Conservation (phyloP, 2,888 invertebrate genomes). For the Ichneumoninae sp. region DNA sequence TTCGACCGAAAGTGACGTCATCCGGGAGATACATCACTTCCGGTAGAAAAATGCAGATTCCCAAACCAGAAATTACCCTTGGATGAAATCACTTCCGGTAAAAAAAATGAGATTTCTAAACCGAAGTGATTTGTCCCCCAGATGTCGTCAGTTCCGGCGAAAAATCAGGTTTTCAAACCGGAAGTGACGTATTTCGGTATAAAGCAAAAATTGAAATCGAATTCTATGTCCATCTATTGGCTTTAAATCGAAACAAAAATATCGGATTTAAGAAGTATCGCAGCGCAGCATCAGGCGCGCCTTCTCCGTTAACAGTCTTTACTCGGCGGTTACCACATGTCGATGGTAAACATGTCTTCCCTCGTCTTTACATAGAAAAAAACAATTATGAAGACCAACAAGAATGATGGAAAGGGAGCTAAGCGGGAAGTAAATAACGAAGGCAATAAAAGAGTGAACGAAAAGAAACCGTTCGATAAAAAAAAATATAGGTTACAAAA, state of each 20-base stretch:
- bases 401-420: constrained; percentile 24
- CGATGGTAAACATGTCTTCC: constrained; percentile 42
- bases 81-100: too few species aligned
- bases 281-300: not conserved
- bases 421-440: constrained; percentile 23
- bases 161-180: too few species aligned
- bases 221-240: not conserved
- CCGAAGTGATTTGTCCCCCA: too few species aligned
- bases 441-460: constrained; percentile 63
- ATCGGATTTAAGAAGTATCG: not conserved
- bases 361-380: constrained; percentile 3
- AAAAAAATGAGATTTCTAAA: too few species aligned
- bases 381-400: constrained; percentile 50
- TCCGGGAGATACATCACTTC: too few species aligned
- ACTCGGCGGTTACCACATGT: constrained; percentile 14
- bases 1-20: too few species aligned
- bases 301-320: not conserved
- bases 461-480: constrained; percentile 89
- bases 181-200: too few species aligned
- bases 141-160: too few species aligned
- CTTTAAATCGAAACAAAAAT: not conserved
- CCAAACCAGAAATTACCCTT: too few species aligned
- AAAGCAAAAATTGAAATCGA: too few species aligned
- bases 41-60: too few species aligned
- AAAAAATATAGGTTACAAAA: constrained; percentile 88